Base-by-base conservation (phyloP, 2,797 vertebrate species). In the Gephyroberyx darwinii region DNA sequence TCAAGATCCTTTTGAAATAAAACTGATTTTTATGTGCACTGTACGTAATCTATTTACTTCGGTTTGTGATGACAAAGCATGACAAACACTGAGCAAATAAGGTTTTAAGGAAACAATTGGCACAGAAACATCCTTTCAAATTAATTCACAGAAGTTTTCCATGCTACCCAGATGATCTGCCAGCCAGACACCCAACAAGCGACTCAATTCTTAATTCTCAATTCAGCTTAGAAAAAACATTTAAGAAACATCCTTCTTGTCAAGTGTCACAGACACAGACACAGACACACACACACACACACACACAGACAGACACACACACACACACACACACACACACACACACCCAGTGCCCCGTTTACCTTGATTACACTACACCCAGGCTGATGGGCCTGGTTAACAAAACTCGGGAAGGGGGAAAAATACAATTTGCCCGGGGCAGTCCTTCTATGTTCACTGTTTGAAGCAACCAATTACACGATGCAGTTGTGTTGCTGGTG, bases 381-480 rank as follows among this genome's bases (percentile, higher is more conserved):
- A 67, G 60, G 56, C 59, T 78, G 62, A 83, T 61, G 68, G 71
- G 69, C 60, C 73, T 78, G 41, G 71, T 87, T 84, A 78, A 78
- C 72, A 78, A 74, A 84, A 69, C 71, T 75, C 74, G 60, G 72
- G 76, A 64, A 84, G 62, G 60, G 70, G 74, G 60, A 78, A 80
- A 81, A 85, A 78, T 54, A 83, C 71, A 72, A 80, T 75, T 82
- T 83, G 84, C 82, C 82, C 67, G 55, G 59, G 78, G 81, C 83
- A 72, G 61, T 76, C 19, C 54, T 81, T 75, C 77, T 66, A 64
- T 65, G 64, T 53, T 26, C 81, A 69, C 63, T 75, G 73, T 77
- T 77, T 84, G 72, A 85, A 84, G 78, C 77, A 79, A 69, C 69
- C 79, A 80, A 82, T 84, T 82, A 84, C 78, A 75, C 71, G 75